Base-by-base conservation (phyloP, 2,113 vertebrate genomes). In the Melanotaenia duboulayi region DNA sequence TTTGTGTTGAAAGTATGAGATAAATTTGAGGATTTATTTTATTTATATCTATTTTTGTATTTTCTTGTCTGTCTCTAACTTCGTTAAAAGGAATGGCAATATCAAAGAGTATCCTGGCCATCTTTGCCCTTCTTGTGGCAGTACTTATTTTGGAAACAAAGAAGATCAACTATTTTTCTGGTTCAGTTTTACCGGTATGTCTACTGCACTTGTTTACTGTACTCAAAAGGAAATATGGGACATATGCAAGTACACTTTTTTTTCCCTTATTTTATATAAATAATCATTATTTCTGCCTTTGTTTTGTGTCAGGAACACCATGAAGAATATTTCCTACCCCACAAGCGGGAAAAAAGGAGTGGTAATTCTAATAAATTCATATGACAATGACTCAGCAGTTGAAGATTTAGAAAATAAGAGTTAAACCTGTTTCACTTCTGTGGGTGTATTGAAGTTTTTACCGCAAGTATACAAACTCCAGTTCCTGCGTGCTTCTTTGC, bases 11-110 rank as follows among this genome's bases (percentile, higher is more conserved):
- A 5, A 35, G 32, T 35, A 7, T 44, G 16, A 44, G 12, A 44
- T 6, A 44, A 44, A 44, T 44, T 44, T 12, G 9, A 44, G 3
- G 4, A 44, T 17, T 57, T 35, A 3, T 46, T 11, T 12, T 24
- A 11, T 55, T 9, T 9, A 24, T 16, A 22, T 40, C n/a, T 39
- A 19, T 13, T 22, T 23, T 6, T 20, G 6, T 3, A 58, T 48
- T 22, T 32, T 20, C 4, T 19, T 37, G 17, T 12, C 12, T 1
- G 23, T 28, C 16, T 35, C 4, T 3, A 4, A 14, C 19, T 11
- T 65, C 52, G 4, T 77, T 39, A 0, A 62, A 52, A 89, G 83
- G 80, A 80, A 90, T 91, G 92, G 93, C 78, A 48, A 66, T 69
- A 68, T 48, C 42, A 40, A 79, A 46, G 65, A 77, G 65, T 44